phyloP scores from a whole-genome alignment of 2,888 invertebrate genomes.

The Deroplatys truncata region DNA sequence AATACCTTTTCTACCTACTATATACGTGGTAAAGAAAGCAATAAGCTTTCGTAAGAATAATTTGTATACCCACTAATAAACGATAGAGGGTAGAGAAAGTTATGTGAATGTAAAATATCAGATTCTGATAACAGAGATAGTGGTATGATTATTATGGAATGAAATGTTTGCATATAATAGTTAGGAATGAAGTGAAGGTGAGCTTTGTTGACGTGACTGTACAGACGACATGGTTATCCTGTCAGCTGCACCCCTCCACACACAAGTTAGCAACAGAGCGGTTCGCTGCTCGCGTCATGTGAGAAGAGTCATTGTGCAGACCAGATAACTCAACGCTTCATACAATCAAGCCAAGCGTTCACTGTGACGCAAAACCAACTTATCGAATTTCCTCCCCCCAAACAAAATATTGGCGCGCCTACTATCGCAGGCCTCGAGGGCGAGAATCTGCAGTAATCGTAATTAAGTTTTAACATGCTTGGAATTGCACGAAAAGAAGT shows the following conservation, averaged over 20 bases:
- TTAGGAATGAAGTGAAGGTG: too few relatives aligned
- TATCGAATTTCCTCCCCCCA: background rate
- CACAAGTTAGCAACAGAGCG: background rate
- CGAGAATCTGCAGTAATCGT: background rate
- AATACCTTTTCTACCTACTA: too few relatives aligned
- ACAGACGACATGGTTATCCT: background rate
- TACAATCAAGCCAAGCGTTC: background rate
- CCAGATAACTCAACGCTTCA: background rate
- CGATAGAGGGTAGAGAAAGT: too few relatives aligned
- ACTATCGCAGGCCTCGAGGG: background rate
- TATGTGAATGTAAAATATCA: too few relatives aligned
- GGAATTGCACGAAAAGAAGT: background rate
- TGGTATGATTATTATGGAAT: too few relatives aligned
- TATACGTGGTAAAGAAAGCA: too few relatives aligned
- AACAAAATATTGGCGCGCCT: background rate
- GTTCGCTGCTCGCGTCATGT: background rate
- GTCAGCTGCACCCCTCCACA: background rate
- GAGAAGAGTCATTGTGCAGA: background rate
- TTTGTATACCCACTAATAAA: too few relatives aligned
- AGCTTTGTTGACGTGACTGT: background rate
- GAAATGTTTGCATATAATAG: too few relatives aligned
- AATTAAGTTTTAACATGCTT: background rate
- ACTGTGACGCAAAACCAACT: background rate
- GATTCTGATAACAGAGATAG: too few relatives aligned
- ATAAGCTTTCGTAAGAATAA: too few relatives aligned